phyloP scores from a whole-genome alignment of 2,888 invertebrate species.

The Linnaemya vulpina region DNA sequence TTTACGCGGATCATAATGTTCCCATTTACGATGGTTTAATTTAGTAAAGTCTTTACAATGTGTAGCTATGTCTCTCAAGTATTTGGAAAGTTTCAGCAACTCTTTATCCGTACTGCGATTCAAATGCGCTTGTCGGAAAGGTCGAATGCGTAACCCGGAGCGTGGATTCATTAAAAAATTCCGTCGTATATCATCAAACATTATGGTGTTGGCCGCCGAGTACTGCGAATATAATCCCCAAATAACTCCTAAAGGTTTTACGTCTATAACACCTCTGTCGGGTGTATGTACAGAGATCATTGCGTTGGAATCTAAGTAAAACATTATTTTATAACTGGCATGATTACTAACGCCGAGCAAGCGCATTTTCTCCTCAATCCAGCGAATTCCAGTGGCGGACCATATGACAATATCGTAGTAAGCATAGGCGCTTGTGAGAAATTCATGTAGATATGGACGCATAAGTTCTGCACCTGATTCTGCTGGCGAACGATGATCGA shows the following conservation, averaged over 20 bases:
- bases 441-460: conserved; percentile 97
- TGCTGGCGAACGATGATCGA: conserved; percentile 96
- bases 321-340: conserved; percentile 94
- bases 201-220: conserved; percentile 95
- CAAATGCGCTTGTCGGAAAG: conserved; percentile 95
- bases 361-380: conserved; percentile 99
- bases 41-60: conserved; percentile 91
- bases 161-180: conserved; percentile 99
- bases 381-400: conserved; percentile 99
- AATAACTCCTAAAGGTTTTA: conserved; percentile 97
- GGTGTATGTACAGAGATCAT: conserved; percentile 97
- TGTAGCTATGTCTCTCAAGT: conserved; percentile 92
- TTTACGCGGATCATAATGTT: conserved; percentile 85
- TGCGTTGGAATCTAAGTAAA: conserved; percentile 94
- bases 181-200: conserved; percentile 97
- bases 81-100: conserved; percentile 90
- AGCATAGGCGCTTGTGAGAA: conserved; percentile 92
- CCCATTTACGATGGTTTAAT: conserved; percentile 96
- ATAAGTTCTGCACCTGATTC: conserved; percentile 94
- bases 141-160: conserved; percentile 94
- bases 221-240: conserved; percentile 98
- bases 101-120: conserved; percentile 93
- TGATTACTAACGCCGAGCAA: conserved; percentile 93
- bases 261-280: conserved; percentile 95
- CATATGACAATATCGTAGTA: conserved; percentile 98